A percentile compares a stretch with the other conserved stretches of the same genome.
These are phyloP conservation scores for Oscarella lobularis DNA, from an alignment of 37 sponge, comb jelly and placozoan genomes.

Conservation along the genomic window DNA sequence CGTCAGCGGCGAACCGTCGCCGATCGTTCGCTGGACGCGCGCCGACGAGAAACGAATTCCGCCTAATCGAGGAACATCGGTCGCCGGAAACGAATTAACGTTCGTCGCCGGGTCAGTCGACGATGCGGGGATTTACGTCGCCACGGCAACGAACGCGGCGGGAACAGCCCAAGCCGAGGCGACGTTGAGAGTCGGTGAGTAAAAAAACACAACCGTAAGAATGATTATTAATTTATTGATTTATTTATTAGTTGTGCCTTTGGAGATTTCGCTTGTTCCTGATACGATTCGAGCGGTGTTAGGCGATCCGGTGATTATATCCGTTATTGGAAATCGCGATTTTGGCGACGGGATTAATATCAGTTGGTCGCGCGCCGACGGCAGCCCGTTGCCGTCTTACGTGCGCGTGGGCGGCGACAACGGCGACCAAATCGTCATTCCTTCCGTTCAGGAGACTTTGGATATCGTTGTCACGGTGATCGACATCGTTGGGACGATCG, in stretches of 20 bases:
- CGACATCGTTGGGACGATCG: background rate
- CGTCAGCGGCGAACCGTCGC: background rate
- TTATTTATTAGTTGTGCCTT: too few relatives aligned
- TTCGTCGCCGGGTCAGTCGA: background rate
- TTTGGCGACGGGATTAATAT: too few relatives aligned
- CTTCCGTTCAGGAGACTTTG: background rate
- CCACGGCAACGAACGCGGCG: background rate
- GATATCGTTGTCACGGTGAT: background rate
- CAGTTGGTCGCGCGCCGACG: slow-evolving; percentile 1
- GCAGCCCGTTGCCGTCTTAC: background rate
- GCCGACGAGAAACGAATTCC: background rate
- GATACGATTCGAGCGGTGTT: too few relatives aligned
- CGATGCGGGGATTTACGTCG: background rate
- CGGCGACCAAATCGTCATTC: background rate
- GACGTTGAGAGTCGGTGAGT: too few relatives aligned
- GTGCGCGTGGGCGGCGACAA: background rate
- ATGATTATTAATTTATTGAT: too few relatives aligned
- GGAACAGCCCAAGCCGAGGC: background rate
- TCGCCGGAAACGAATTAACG: background rate
- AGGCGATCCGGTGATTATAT: too few relatives aligned
- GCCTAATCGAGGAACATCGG: background rate
- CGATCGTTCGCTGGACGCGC: background rate
- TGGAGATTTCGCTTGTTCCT: too few relatives aligned
- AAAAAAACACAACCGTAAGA: too few relatives aligned
- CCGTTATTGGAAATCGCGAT: too few relatives aligned